A percentile compares a stretch with the other conserved stretches of the same genome.
Evolutionary conservation across 2,797 vertebrate genomes (phyloP).

Genomic region (Miichthys miiuy): DNA sequence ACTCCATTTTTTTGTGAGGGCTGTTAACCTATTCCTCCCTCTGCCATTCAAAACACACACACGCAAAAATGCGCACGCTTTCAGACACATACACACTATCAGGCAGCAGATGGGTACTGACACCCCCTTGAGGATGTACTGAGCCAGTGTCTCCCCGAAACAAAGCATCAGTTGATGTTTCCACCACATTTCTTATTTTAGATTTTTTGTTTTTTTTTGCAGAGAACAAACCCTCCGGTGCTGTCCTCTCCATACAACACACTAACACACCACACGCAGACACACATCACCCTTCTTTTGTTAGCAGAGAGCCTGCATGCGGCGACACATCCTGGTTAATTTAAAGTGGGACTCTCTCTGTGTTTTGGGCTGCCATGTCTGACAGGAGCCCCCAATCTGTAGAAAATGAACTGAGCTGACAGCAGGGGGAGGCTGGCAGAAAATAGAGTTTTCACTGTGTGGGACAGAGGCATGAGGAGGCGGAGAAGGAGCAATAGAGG

Average conservation of each 20-base stretch:
- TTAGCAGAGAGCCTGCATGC: slow-evolving; percentile 6
- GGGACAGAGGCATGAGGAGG: slow-evolving; percentile 20
- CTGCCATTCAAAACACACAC: neutral
- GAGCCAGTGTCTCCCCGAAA: slow-evolving; percentile 51
- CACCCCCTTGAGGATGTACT: slow-evolving; percentile 63
- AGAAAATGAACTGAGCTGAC: slow-evolving; percentile 45
- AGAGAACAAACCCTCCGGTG: slow-evolving; percentile 17
- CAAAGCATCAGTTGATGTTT: slow-evolving; percentile 57
- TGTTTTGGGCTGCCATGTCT: slow-evolving; percentile 29
- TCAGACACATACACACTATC: slow-evolving; percentile 14
- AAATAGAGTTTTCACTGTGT: slow-evolving; percentile 39
- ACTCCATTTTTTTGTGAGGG: slow-evolving; percentile 15
- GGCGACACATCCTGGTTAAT: slow-evolving; percentile 37
- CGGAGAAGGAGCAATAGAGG: neutral
- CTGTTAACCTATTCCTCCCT: slow-evolving; percentile 17
- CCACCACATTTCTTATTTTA: slow-evolving; percentile 21
- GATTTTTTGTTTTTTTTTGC: neutral
- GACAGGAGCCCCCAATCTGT: slow-evolving; percentile 42
- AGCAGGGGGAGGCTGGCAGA: slow-evolving; percentile 37
- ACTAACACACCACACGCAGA: neutral
- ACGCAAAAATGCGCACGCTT: neutral
- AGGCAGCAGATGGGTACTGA: slow-evolving; percentile 36
- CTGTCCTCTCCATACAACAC: slow-evolving; percentile 18
- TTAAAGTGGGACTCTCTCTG: slow-evolving; percentile 28
- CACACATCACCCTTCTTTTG: slow-evolving; percentile 23